Percentiles rank a stretch among this genome's conserved stretches.
These are phyloP conservation scores for Gryllus longicercus DNA, from an alignment of 2,888 invertebrate genomes.

Conservation along the genomic window DNA sequence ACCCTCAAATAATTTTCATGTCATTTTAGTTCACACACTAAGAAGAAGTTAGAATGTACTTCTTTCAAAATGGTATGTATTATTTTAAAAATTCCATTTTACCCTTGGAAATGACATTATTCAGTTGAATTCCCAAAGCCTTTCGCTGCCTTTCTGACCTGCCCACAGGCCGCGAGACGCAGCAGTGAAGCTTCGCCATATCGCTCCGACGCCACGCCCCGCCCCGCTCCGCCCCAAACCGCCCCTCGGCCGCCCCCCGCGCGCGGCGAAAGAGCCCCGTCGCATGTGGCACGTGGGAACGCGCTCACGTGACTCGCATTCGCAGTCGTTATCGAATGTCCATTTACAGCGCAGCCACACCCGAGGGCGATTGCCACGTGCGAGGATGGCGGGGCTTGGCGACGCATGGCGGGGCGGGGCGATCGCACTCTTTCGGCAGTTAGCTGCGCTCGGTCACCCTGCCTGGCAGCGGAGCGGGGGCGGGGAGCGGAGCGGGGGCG, in stretches of 20 bases:
- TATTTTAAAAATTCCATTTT: too few relatives aligned
- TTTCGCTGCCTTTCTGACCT: background rate
- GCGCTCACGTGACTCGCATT: background rate
- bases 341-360: background rate
- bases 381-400: too few relatives aligned
- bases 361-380: background rate
- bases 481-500: background rate
- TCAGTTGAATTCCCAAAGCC: too few relatives aligned
- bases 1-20: too few relatives aligned
- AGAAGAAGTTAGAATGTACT: too few relatives aligned
- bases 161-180: background rate
- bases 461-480: background rate
- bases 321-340: constrained; percentile 1
- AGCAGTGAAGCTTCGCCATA: background rate
- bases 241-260: background rate
- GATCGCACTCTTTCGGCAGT: too few relatives aligned
- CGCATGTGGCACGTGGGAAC: background rate
- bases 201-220: background rate
- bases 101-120: too few relatives aligned
- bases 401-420: too few relatives aligned
- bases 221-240: background rate
- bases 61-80: too few relatives aligned
- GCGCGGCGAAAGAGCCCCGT: background rate
- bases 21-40: too few relatives aligned
- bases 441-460: background rate